A percentile compares a stretch with the other conserved stretches of the same genome.
These are phyloP conservation scores for Heliocidaris tuberculata DNA, from an alignment of 35 echinoderm and acorn worm species.

Conservation along the genomic window DNA sequence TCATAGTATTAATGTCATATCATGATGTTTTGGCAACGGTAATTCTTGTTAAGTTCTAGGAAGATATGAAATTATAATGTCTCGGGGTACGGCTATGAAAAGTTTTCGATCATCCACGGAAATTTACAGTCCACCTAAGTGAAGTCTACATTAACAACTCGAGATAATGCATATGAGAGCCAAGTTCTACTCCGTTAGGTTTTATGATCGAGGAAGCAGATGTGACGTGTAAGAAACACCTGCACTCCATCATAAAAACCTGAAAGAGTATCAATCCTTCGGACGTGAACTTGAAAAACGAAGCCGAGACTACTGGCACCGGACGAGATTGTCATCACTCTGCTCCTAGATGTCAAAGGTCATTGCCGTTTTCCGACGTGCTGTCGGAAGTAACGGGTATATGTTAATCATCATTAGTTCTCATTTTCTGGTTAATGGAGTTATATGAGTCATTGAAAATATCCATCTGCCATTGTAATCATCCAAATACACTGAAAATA, in stretches of 20 bases:
- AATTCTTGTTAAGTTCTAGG: no score
- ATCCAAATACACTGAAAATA: no score
- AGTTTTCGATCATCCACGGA: neutral
- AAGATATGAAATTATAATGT: no score
- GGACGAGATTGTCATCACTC: neutral
- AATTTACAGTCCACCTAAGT: neutral
- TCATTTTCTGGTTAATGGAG: no score
- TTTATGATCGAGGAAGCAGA: slow-evolving; percentile 11
- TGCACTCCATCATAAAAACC: neutral
- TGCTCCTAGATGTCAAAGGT: neutral
- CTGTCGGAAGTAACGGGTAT: no score
- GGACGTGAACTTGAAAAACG: neutral
- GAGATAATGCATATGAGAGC: neutral
- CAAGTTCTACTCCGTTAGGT: neutral
- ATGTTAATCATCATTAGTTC: no score
- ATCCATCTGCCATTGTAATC: no score
- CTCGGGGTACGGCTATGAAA: neutral
- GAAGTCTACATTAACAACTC: neutral
- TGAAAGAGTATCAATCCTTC: neutral
- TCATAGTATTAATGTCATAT: no score
- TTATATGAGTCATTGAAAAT: no score
- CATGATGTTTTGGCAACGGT: no score
- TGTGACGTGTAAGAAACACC: neutral
- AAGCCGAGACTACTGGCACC: neutral
- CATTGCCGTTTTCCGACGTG: neutral